Percentiles rank a stretch among this genome's conserved stretches.
phyloP scores from a whole-genome alignment of 2,797 vertebrate genomes.

The Cyclopterus lumpus region DNA sequence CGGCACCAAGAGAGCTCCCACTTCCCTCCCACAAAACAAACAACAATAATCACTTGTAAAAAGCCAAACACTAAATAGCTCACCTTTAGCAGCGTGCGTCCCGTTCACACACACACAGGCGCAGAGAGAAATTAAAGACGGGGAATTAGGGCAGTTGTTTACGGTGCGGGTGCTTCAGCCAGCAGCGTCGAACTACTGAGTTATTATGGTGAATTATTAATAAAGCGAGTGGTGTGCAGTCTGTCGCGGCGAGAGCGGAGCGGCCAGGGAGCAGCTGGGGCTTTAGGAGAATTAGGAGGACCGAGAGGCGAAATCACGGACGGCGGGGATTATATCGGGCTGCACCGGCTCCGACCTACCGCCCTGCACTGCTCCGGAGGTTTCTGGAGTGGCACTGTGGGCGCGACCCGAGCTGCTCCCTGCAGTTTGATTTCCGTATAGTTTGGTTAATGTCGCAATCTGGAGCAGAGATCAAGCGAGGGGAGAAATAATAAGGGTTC shows the following conservation, averaged over 20 bases:
- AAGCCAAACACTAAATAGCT: constrained; percentile 47
- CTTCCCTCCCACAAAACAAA: constrained; percentile 13
- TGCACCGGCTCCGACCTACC: constrained; percentile 60
- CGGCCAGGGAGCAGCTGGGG: constrained; percentile 82
- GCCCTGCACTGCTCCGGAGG: constrained; percentile 28
- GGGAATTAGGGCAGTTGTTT: constrained; percentile 63
- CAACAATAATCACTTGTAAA: background rate
- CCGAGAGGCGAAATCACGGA: constrained; percentile 77
- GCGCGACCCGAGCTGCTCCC: constrained; percentile 17
- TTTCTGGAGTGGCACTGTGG: constrained; percentile 34
- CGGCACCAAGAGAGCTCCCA: constrained; percentile 3
- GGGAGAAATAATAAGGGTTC: background rate
- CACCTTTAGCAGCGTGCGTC: constrained; percentile 52
- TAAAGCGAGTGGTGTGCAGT: constrained; percentile 79
- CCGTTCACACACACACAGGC: constrained; percentile 32
- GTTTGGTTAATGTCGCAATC: constrained; percentile 1
- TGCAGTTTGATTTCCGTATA: background rate
- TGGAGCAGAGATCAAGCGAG: background rate
- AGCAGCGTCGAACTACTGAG: constrained; percentile 61
- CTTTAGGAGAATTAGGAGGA: constrained; percentile 79
- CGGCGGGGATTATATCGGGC: constrained; percentile 74
- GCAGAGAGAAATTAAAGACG: constrained; percentile 9
- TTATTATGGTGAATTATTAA: constrained; percentile 84
- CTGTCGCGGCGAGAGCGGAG: constrained; percentile 72
- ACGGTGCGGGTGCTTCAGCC: constrained; percentile 52